phyloP scores from a whole-genome alignment of 2,888 invertebrate species.

The Hydroisotoma schaefferi region DNA sequence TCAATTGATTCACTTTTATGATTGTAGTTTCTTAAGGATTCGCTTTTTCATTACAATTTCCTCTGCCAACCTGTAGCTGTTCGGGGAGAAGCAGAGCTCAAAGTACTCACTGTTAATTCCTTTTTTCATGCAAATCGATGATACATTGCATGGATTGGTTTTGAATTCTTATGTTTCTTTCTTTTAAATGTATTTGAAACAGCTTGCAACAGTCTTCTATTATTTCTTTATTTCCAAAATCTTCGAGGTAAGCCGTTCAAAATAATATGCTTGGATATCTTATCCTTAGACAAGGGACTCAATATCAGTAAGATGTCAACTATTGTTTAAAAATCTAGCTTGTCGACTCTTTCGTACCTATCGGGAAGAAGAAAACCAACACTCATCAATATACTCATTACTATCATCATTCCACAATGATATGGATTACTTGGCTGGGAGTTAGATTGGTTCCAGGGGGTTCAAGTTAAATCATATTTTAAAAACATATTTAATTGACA shows the following conservation, averaged over 20 bases:
- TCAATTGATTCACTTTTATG: not conserved
- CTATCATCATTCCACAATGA: slow-evolving; percentile 12
- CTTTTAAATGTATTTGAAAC: not conserved
- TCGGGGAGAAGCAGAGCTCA: not conserved
- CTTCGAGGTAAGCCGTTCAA: slow-evolving; percentile 2
- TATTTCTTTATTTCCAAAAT: slow-evolving; percentile 4
- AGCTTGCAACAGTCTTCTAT: slow-evolving; percentile 9
- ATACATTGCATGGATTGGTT: too few relatives aligned
- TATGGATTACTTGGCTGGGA: slow-evolving; percentile 3
- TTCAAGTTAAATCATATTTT: not conserved
- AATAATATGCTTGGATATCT: too few relatives aligned
- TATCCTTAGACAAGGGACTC: too few relatives aligned
- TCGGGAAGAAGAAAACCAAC: not conserved
- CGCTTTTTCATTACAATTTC: not conserved
- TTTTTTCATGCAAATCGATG: too few relatives aligned
- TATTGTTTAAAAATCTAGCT: not conserved
- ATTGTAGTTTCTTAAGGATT: not conserved
- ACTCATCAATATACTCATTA: not conserved
- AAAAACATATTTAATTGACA: too few relatives aligned
- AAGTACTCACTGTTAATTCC: too few relatives aligned
- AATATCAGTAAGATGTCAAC: not conserved
- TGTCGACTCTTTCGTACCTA: slow-evolving; percentile 1
- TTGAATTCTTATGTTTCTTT: too few relatives aligned
- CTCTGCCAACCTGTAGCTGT: not conserved
- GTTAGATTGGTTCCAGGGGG: slow-evolving; percentile 6